A percentile compares a stretch with the other conserved stretches of the same genome.
These are phyloP conservation scores for Eurosta solidaginis DNA, from an alignment of 1,140 invertebrate species.

Conservation along the genomic window DNA sequence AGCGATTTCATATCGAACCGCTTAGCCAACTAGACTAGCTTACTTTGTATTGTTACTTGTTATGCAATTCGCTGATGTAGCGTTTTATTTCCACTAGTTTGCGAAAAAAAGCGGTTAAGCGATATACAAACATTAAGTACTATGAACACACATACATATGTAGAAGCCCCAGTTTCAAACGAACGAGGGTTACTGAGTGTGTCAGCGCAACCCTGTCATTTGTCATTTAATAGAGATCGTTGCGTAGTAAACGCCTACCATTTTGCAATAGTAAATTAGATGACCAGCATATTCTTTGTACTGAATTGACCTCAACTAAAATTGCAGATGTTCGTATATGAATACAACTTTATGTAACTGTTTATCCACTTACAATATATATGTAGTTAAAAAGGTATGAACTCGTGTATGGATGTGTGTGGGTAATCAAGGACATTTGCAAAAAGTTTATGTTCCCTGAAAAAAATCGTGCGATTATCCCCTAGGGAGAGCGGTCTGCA, in stretches of 20 bases:
- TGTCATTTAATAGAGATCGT: background rate
- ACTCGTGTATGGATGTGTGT: background rate
- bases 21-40: no score
- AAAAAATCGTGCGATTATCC: no score
- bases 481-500: no score
- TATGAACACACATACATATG: background rate
- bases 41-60: no score
- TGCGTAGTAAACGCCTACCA: background rate
- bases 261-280: background rate
- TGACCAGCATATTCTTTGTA: background rate
- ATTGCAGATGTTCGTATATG: no score
- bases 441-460: no score
- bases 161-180: background rate
- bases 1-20: no score
- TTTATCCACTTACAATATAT: background rate
- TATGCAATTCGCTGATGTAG: no score
- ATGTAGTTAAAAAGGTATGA: background rate
- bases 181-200: background rate
- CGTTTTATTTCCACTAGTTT: no score
- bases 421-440: background rate
- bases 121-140: no score
- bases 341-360: no score
- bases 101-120: no score
- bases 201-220: background rate
- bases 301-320: background rate